These are phyloP conservation scores for Zoanthus sociatus DNA, from an alignment of 92 coral and sea anemone species.

Conservation along the genomic window DNA sequence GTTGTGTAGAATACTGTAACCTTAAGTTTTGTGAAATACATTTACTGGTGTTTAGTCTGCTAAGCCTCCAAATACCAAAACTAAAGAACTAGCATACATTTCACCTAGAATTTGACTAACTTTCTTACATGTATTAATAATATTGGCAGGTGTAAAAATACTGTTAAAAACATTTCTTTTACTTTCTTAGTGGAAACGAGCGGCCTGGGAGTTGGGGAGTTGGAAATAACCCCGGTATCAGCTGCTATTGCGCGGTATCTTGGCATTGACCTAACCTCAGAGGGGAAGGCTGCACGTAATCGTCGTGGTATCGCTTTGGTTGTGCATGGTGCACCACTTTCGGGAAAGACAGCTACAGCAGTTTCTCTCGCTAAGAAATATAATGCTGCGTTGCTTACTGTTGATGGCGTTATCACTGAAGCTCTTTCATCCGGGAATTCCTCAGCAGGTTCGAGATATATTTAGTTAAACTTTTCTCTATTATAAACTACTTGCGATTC, in stretches of 20 bases:
- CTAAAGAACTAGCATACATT: background rate
- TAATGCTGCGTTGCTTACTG: slow-evolving; percentile 87
- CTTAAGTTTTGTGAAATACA: background rate
- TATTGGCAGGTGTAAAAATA: background rate
- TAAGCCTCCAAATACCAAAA: background rate
- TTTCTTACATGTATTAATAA: background rate
- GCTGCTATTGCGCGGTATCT: slow-evolving; percentile 98
- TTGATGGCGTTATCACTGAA: slow-evolving; percentile 92
- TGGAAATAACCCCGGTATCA: slow-evolving; percentile 99
- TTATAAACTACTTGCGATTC: too few species aligned
- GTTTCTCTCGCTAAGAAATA: slow-evolving; percentile 87
- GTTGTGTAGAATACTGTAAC: background rate
- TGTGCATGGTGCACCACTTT: slow-evolving; percentile 90
- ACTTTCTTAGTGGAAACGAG: slow-evolving; percentile 59
- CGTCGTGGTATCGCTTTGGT: slow-evolving; percentile 96
- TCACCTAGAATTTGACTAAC: background rate
- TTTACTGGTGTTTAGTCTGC: background rate
- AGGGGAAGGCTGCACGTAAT: slow-evolving; percentile 98
- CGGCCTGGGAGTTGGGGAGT: slow-evolving; percentile 93
- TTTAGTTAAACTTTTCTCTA: too few species aligned
- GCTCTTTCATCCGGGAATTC: slow-evolving; percentile 92
- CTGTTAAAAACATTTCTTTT: background rate
- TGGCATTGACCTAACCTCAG: slow-evolving; percentile 96
- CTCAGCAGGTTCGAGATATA: slow-evolving; percentile 74
- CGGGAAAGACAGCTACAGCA: slow-evolving; percentile 95